Base-by-base conservation (phyloP, 2,888 invertebrate species). In the Tenthredo distinguenda region DNA sequence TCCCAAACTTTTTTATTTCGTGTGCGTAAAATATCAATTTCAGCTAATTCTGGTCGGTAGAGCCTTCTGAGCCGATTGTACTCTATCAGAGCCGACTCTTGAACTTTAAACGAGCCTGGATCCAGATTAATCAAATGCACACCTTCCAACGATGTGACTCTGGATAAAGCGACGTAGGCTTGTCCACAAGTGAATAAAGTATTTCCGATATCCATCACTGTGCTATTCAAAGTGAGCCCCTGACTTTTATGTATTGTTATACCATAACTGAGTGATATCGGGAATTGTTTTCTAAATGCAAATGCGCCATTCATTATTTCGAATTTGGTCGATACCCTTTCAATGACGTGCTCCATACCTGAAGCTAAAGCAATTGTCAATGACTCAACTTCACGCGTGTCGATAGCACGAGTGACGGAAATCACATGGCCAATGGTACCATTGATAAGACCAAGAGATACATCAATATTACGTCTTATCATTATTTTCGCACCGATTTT, bases 391-490 rank as follows among this genome's bases (percentile, higher is more conserved):
- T 87, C 34, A 72, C 81, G 40, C 9, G 31, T 76, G 68, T 88
- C 85, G n/a, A 83, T 40, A 40, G 77, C 34, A 12, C 34, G n/a
- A 47, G 76, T 37, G 9, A 90, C 81, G 9, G 86, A 86, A 86
- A 85, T 74, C 21, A 90, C 84, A 10, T 58, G 86, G 37, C 87
- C 89, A 10, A 90, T 89, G 0, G 89, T 86, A 31, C 91, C 89
- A 86, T 90, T 91, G 0, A 89, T 87, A 79, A 91, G 86, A 43
- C 90, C 89, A 77, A 88, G 34, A 12, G 87, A 88, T 12, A 90
- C 85, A 77, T 90, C 88, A 85, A 90, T 89, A 43, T 76, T 43
- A 7, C 88, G 85, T 81, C 87, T 76, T 4, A 90, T 58, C 88
- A 89, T 89, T 0, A 89, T 72, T 84, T 86, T 88, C 2, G 86